These are phyloP conservation scores for Sebastes diploproa DNA, from an alignment of 2,797 vertebrate species.

Conservation along the genomic window DNA sequence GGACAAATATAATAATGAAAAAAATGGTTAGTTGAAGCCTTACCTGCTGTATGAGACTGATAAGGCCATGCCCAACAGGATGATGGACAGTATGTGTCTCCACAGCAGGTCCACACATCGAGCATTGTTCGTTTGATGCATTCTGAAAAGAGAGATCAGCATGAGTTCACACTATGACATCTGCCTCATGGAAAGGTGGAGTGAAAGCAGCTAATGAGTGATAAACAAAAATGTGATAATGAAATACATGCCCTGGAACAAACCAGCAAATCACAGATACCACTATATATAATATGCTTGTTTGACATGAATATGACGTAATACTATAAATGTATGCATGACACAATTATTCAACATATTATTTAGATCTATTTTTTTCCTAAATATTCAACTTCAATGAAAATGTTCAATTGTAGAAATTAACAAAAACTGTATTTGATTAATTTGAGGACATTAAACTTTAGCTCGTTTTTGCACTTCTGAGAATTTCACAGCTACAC, in stretches of 20 bases:
- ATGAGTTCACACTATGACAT: background rate
- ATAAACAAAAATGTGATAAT: background rate
- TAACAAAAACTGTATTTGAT: background rate
- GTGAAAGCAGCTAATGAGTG: background rate
- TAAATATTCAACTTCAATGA: background rate
- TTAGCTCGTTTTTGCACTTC: background rate
- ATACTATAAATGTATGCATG: background rate
- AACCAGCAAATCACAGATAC: background rate
- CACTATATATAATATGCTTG: background rate
- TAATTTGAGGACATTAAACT: background rate
- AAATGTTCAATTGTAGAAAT: background rate
- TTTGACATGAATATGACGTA: background rate
- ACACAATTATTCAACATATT: background rate
- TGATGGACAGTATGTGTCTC: slow-evolving; percentile 94
- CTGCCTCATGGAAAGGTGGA: background rate
- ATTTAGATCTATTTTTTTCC: background rate
- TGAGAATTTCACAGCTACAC: background rate
- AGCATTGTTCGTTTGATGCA: slow-evolving; percentile 99
- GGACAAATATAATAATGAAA: background rate
- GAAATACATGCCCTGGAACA: background rate
- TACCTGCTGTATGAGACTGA: slow-evolving; percentile 98
- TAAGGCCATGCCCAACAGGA: slow-evolving; percentile 90
- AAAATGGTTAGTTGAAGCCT: background rate
- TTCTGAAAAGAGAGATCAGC: slow-evolving; percentile 80
- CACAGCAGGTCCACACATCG: slow-evolving; percentile 97